Percentiles rank a stretch among this genome's conserved stretches.
These are phyloP conservation scores for Nyctibius bracteatus DNA, from an alignment of 2,113 vertebrate genomes.

Conservation along the genomic window DNA sequence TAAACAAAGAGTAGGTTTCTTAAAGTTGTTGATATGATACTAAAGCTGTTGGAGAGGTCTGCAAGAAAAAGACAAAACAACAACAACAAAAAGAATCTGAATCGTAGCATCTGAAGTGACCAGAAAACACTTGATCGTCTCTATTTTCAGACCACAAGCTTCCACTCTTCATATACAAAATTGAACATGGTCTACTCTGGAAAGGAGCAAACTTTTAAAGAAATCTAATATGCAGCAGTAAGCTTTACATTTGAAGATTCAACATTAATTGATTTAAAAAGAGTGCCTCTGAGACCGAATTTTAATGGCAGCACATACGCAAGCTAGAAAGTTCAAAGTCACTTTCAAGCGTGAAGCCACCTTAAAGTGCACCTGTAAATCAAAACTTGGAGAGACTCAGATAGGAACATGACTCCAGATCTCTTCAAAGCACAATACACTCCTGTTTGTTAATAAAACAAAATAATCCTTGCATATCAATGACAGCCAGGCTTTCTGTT, in stretches of 20 bases:
- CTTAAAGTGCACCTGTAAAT: not conserved
- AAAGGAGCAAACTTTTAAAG: not conserved
- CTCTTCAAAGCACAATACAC: not conserved
- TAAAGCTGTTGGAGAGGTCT: not conserved
- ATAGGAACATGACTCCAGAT: not conserved
- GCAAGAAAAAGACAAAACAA: not conserved
- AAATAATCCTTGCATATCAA: not conserved
- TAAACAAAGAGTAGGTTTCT: not conserved
- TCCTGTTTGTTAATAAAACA: not conserved
- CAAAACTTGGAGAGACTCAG: not conserved
- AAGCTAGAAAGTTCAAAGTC: not conserved
- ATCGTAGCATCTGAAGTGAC: not conserved
- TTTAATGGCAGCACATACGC: not conserved
- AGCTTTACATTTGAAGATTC: not conserved
- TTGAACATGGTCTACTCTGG: accelerated
- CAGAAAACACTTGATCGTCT: not conserved
- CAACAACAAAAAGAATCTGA: accelerated
- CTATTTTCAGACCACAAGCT: not conserved
- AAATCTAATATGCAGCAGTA: not conserved
- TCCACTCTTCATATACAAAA: not conserved
- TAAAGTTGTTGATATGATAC: not conserved
- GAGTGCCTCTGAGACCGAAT: not conserved
- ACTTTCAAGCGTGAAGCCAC: not conserved
- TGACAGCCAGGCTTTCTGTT: not conserved
- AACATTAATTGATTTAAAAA: not conserved